Evolutionary conservation across 1,140 invertebrate genomes (phyloP).

Genomic region (Tenebrio molitor): DNA sequence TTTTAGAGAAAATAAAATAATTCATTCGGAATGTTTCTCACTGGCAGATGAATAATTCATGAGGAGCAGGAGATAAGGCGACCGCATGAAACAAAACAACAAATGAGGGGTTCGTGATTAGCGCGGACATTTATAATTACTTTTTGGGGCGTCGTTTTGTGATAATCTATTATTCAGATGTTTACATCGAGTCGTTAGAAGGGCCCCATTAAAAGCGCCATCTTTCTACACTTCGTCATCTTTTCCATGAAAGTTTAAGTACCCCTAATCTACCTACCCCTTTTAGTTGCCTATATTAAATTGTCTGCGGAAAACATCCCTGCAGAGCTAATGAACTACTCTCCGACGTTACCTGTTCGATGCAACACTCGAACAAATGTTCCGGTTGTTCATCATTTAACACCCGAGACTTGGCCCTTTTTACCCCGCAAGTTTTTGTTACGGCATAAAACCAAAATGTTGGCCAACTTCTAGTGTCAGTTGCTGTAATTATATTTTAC

Average conservation of each 20-base stretch:
- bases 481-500: background rate
- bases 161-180: conserved; percentile 38
- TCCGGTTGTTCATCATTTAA: too few relatives aligned
- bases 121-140: conserved; percentile 42
- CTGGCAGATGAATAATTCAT: conserved; percentile 28
- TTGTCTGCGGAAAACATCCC: conserved; percentile 28
- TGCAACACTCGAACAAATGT: too few relatives aligned
- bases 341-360: background rate
- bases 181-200: conserved; percentile 22
- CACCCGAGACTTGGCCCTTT: too few relatives aligned
- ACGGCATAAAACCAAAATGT: too few relatives aligned
- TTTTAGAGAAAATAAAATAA: conserved; percentile 30
- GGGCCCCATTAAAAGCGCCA: conserved; percentile 23
- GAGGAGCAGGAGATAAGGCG: conserved; percentile 26
- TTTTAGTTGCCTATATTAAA: conserved; percentile 36
- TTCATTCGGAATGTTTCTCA: conserved; percentile 33
- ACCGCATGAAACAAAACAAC: conserved; percentile 36
- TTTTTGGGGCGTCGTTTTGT: conserved; percentile 31
- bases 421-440: too few relatives aligned
- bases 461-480: too few relatives aligned
- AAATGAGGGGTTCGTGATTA: conserved; percentile 35
- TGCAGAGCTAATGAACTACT: conserved; percentile 13
- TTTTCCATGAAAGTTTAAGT: conserved; percentile 38
- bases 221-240: conserved; percentile 38
- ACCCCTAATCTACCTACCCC: conserved; percentile 34